Evolutionary conservation across 2,113 vertebrate genomes (phyloP).

Genomic region (Pycnonotus jocosus): DNA sequence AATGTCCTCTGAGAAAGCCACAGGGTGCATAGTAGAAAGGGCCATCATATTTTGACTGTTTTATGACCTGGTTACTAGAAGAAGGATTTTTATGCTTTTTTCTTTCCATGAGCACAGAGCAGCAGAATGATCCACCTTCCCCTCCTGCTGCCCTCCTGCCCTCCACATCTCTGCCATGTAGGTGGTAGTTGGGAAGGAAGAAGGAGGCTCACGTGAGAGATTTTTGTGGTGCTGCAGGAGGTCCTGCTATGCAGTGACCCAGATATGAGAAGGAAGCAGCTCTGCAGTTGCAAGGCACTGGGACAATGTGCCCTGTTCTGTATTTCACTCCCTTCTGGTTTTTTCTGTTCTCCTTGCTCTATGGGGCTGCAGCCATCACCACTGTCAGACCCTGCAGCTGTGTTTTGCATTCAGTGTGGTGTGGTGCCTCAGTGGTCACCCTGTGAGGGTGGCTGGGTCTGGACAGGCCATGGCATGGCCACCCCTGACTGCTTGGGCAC

Average conservation of each 20-base stretch:
- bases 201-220: neutral
- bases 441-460: no score
- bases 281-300: neutral
- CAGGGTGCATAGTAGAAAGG: neutral
- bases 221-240: neutral
- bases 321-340: neutral
- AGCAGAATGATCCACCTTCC: neutral
- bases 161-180: neutral
- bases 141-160: neutral
- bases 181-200: neutral
- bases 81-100: neutral
- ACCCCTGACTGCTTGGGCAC: neutral
- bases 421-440: neutral
- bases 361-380: rapidly evolving
- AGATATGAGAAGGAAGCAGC: neutral
- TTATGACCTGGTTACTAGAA: neutral
- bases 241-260: neutral
- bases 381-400: neutral
- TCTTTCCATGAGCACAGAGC: neutral
- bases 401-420: neutral
- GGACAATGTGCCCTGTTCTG: neutral
- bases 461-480: neutral
- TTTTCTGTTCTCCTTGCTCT: neutral
- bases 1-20: neutral
- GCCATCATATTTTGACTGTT: neutral